Base-by-base conservation (phyloP, 2,888 invertebrate species). In the Koerneria pararmatus region DNA sequence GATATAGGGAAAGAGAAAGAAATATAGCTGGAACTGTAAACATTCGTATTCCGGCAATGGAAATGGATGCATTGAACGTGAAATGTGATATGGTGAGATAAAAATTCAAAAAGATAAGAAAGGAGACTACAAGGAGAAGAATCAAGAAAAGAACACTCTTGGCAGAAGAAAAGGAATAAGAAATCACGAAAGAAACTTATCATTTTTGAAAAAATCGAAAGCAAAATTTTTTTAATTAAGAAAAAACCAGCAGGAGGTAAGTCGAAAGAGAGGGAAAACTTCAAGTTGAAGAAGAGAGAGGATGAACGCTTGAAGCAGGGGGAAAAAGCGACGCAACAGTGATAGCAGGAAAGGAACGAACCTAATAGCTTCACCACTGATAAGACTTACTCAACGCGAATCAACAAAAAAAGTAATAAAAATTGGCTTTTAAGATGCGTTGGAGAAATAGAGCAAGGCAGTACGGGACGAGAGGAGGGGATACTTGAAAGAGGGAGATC, bases 151-250 rank as follows among this genome's bases (percentile, higher is more conserved):
- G 46, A 48, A 60, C 60, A 31, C 51, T 19, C 58, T 35, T 27
- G 46, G 34, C 31, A 58, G 58, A 56, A 27, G 37, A 31, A 22
- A 48, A 48, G 49, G 32, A 6, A 32, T 34, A 27, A 51, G 60
- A 60, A 59, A 49, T 34, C 58, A 58, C 37, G 48, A 49, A 49
- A n/a, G 51, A 8, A 32, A 60, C 60, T 60, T 46, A 48, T 60
- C 60, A 60, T 60, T 35, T 49, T 35, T 27, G 22, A 15, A 57
- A n/a, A n/a, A n/a, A n/a, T n/a, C n/a, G n/a, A n/a, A n/a, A n/a
- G n/a, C n/a, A n/a, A n/a, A n/a, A n/a, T n/a, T n/a, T 41, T 58
- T 58, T 37, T 57, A 57, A 37, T 29, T 6, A 29, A 29, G 37
- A 19, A 29, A 41, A 58, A 58, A 41, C 58, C 46, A 15, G 11